Evolutionary conservation across 2,888 invertebrate genomes (phyloP), one percentile per base, ranked within the genome.

Genomic region (Cerastoderma edule): DNA sequence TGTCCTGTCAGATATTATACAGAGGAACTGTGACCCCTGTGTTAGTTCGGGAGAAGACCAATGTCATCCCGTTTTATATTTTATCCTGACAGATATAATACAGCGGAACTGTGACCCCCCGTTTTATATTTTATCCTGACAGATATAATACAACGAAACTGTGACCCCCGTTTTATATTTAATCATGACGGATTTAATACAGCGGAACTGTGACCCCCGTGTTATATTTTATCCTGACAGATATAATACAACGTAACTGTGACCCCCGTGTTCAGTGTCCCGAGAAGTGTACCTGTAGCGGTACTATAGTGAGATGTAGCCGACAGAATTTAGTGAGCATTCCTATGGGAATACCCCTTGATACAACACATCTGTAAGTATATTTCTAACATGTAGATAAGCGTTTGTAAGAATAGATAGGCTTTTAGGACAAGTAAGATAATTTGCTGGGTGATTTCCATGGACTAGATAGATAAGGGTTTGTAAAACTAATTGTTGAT

Each of bases 321-420:
- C 95, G 96, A 68, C 95, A 96, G 66, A 95, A 95, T 10, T 94
- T 99, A 19, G 95, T 95, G 16, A 96, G 96, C 84, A 96, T 99
- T 87, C 99, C 99, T 0, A 94, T 96, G 70, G 97, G 98, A 92
- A 95, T 99, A 89, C 99, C 99, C 0, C 94, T 96, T 75, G 97
- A 98, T 91, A 98, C 98, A 2, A 97, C 97, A 2, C 97, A 97
- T 88, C 93, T 99, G 97, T 97, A 94, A 95, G 96, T 94, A 28
- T 54, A 27, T 10, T 22, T n/a, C n/a, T n/a, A n/a, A n/a, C n/a
- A n/a, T n/a, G n/a, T n/a, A n/a, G n/a, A n/a, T n/a, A n/a, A n/a
- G n/a, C n/a, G n/a, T n/a, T n/a, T n/a, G n/a, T n/a, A n/a, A n/a
- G n/a, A n/a, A n/a, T n/a, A n/a, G n/a, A n/a, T n/a, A n/a, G n/a